Conservation (phyloP, 1,140 invertebrate genomes). For the Scylla paramamosain region DNA sequence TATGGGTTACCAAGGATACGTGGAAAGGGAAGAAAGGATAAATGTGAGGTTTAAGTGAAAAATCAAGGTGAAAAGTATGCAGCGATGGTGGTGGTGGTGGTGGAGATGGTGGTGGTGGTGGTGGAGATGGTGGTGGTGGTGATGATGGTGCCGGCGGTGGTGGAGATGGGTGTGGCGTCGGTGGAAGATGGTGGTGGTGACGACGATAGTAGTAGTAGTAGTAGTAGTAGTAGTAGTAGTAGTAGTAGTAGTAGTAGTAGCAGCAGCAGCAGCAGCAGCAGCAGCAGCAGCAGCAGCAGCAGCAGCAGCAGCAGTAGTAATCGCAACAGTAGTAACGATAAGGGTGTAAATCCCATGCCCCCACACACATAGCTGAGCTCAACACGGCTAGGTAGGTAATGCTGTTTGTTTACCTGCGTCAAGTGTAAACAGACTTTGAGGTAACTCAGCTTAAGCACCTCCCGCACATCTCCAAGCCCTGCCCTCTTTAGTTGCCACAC, state of each 20-base stretch:
- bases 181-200: too few relatives aligned
- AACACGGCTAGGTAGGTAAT: neutral
- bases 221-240: neutral
- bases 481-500: too few relatives aligned
- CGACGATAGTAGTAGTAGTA: neutral
- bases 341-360: too few relatives aligned
- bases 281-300: too few relatives aligned
- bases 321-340: too few relatives aligned
- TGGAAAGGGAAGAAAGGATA: neutral
- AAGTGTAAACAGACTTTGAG: neutral
- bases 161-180: neutral
- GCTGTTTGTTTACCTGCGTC: neutral
- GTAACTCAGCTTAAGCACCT: neutral
- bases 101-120: too few relatives aligned
- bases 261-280: too few relatives aligned
- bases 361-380: too few relatives aligned
- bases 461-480: neutral
- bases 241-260: neutral
- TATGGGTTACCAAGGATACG: neutral
- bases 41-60: neutral
- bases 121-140: neutral
- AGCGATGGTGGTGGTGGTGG: too few relatives aligned
- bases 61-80: neutral
- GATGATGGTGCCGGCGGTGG: neutral
- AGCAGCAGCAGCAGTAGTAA: too few relatives aligned